These are phyloP conservation scores for Chrysocyon brachyurus DNA, from an alignment of 2,797 vertebrate genomes.

Conservation along the genomic window DNA sequence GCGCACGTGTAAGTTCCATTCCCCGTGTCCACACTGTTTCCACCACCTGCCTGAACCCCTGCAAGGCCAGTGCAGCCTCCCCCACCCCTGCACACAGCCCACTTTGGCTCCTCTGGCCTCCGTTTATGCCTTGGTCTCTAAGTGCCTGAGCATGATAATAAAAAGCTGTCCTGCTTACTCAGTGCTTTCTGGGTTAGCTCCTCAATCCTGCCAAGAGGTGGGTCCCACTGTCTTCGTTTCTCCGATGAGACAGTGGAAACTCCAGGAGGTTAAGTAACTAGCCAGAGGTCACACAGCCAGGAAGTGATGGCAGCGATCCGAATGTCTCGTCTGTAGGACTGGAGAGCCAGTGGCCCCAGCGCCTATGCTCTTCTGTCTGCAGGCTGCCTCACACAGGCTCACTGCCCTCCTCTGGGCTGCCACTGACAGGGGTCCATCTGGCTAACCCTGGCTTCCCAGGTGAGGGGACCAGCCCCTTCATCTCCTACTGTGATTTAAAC, in stretches of 20 bases:
- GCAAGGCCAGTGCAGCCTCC: too few species aligned
- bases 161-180: neutral
- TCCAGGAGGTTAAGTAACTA: neutral
- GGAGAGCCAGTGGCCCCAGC: neutral
- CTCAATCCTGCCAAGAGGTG: neutral
- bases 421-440: neutral
- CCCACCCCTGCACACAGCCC: neutral
- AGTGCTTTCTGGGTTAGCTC: neutral
- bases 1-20: accelerated
- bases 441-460: neutral
- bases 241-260: neutral
- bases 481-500: neutral
- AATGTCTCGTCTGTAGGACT: neutral
- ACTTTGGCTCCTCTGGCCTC: neutral
- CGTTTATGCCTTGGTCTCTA: neutral
- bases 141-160: neutral
- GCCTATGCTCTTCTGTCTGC: neutral
- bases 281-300: neutral
- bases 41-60: neutral
- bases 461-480: neutral
- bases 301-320: neutral
- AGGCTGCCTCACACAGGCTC: accelerated
- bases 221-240: neutral
- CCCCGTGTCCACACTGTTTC: accelerated
- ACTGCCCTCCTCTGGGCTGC: neutral